A percentile compares a stretch with the other conserved stretches of the same genome.
Evolutionary conservation across 2,888 invertebrate genomes (phyloP).

Genomic region (Griposia aprilina): DNA sequence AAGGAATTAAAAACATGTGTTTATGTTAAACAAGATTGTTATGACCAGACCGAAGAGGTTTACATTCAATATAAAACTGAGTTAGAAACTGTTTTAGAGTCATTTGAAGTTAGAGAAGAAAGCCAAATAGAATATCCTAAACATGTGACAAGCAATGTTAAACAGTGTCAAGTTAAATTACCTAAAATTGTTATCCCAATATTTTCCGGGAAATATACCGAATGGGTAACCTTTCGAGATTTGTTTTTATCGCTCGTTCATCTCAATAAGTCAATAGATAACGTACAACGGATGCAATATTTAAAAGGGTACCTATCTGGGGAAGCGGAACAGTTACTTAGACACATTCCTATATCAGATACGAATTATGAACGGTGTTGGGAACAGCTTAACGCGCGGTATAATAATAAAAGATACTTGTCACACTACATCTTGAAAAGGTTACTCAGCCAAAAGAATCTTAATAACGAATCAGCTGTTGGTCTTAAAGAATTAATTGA

Average conservation of each 20-base stretch:
- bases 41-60: neutral
- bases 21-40: neutral
- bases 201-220: neutral
- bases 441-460: conserved; percentile 3
- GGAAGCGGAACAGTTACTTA: conserved; percentile 8
- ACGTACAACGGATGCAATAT: conserved; percentile 9
- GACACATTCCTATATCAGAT: conserved; percentile 5
- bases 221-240: conserved; percentile 12
- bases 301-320: conserved; percentile 10
- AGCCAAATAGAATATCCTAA: neutral
- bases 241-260: neutral
- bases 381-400: neutral
- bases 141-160: neutral
- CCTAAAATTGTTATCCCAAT: neutral
- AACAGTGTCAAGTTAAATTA: conserved; percentile 11
- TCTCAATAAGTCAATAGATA: neutral
- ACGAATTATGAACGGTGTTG: conserved; percentile 2
- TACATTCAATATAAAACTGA: conserved; percentile 17
- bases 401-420: conserved; percentile 11
- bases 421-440: neutral
- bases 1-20: neutral
- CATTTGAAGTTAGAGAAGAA: neutral
- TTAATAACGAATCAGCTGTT: neutral
- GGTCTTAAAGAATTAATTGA: conserved; percentile 1
- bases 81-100: neutral